phyloP scores from a whole-genome alignment of 2,888 invertebrate genomes.

The Diplolepis rosae region DNA sequence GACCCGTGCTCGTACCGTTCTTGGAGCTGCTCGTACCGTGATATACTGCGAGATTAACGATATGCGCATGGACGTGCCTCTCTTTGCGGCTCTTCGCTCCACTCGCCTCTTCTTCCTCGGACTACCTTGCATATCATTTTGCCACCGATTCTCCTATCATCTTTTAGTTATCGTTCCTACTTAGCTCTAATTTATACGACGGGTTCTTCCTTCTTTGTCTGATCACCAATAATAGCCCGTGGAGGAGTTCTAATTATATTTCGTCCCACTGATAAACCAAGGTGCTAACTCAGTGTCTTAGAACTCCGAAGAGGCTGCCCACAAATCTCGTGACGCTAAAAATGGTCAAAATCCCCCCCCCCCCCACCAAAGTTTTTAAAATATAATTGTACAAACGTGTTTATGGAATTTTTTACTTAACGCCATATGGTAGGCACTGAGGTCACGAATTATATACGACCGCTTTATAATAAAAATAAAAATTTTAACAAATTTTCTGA shows the following conservation, averaged over 20 bases:
- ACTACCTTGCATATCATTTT: constrained; percentile 30
- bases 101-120: constrained; percentile 14
- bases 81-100: constrained; percentile 29
- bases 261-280: not conserved
- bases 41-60: constrained; percentile 72
- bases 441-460: too few relatives aligned
- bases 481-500: too few relatives aligned
- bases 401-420: too few relatives aligned
- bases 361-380: too few relatives aligned
- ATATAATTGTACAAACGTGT: too few relatives aligned
- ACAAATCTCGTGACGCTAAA: too few relatives aligned
- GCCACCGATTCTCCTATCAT: constrained; percentile 25
- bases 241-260: not conserved
- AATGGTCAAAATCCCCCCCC: too few relatives aligned
- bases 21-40: constrained; percentile 55
- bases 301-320: too few relatives aligned
- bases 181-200: constrained; percentile 20
- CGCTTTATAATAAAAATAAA: too few relatives aligned
- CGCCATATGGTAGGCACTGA: too few relatives aligned
- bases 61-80: constrained; percentile 51
- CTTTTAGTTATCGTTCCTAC: constrained; percentile 25
- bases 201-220: not conserved
- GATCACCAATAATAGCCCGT: not conserved
- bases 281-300: too few relatives aligned
- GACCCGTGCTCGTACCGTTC: constrained; percentile 28